A percentile compares a stretch with the other conserved stretches of the same genome.
Conservation (phyloP, 2,888 invertebrate genomes). For the Andrena trimmerana region DNA sequence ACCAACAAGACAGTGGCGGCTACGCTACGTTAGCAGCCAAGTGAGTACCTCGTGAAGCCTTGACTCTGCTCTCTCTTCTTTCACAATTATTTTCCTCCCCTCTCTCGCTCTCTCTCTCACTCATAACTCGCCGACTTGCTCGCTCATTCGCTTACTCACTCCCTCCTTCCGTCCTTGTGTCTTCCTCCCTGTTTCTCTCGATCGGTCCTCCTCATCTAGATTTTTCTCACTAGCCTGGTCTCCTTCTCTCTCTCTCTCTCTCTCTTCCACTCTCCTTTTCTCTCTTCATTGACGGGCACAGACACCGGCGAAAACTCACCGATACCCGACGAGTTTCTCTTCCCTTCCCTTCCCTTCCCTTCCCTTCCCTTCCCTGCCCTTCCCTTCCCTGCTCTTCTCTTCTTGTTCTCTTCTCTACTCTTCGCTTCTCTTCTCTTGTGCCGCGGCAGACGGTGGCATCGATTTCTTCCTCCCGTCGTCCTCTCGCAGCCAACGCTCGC, state of each 20-base stretch:
- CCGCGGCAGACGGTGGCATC: constrained; percentile 77
- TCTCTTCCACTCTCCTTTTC: neutral
- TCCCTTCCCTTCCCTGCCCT: too few relatives aligned
- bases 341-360: constrained; percentile 51
- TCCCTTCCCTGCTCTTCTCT: neutral
- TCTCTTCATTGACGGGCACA: constrained; percentile 23
- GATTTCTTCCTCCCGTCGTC: constrained; percentile 77
- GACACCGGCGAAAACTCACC: constrained; percentile 59
- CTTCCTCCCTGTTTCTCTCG: neutral
- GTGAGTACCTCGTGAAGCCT: constrained; percentile 58
- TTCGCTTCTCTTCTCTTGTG: constrained; percentile 46
- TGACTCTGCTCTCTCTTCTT: constrained; percentile 45
- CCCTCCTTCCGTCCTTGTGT: too few relatives aligned
- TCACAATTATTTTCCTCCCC: constrained; percentile 2
- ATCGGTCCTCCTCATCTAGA: constrained; percentile 4
- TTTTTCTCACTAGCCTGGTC: constrained; percentile 13
- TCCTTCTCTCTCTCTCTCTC: neutral
- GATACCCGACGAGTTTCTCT: constrained; percentile 59
- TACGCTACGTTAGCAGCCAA: constrained; percentile 62
- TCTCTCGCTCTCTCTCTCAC: neutral
- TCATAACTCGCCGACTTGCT: neutral
- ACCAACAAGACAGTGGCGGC: constrained; percentile 54
- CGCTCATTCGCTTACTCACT: too few relatives aligned
- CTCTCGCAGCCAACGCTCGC: constrained; percentile 56
- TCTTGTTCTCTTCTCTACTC: constrained; percentile 45